Percentiles rank a stretch among this genome's conserved stretches.
Evolutionary conservation across 2,797 vertebrate species (phyloP).

Genomic region (Mergus octosetaceus): DNA sequence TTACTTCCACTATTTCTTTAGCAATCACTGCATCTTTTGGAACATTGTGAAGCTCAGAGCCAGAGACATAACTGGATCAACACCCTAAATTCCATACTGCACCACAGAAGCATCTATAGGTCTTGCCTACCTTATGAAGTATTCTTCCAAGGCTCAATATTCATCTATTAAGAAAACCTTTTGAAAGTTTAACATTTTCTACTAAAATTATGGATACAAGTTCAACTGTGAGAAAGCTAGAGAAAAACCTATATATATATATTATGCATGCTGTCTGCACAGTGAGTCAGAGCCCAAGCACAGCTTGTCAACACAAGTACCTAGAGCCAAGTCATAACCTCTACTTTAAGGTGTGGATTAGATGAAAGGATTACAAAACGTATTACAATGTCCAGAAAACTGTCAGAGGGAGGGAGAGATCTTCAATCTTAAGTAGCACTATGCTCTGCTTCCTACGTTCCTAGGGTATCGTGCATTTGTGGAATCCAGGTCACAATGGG

Average conservation of each 20-base stretch:
- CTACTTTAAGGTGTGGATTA: conserved; percentile 2
- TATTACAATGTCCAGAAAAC: conserved; percentile 1
- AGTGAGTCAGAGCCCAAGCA: neutral
- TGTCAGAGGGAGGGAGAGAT: neutral
- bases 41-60: neutral
- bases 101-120: neutral
- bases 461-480: neutral
- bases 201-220: neutral
- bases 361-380: conserved; percentile 29
- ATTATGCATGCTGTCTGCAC: neutral
- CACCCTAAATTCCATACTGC: neutral
- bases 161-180: neutral
- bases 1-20: neutral
- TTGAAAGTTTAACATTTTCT: neutral
- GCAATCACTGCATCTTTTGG: neutral
- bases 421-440: neutral
- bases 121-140: neutral
- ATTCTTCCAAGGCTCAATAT: neutral
- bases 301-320: conserved; percentile 8
- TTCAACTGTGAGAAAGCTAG: neutral
- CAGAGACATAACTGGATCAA: neutral
- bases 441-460: neutral
- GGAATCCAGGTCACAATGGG: neutral
- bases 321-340: conserved; percentile 5
- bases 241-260: neutral